Evolutionary conservation across 2,888 invertebrate species (phyloP), one percentile per base, ranked within the genome.

Genomic region (Willowsia nigromaculata): DNA sequence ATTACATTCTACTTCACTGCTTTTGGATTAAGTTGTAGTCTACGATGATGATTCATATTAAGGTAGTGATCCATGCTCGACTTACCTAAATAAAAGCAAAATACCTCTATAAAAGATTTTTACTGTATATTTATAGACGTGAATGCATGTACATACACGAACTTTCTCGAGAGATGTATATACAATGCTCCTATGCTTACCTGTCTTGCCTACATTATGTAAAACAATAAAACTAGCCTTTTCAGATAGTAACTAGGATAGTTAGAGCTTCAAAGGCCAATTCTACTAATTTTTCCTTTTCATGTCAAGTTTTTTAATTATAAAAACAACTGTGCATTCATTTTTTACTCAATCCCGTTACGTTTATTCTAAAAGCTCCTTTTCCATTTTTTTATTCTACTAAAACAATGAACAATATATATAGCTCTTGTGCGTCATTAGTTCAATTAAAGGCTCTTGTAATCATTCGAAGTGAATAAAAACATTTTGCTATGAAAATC

Each of bases 1-100:
- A 65, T 33, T 81, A 62, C 40, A 81, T 81, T 81, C 40, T 81
- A 62, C 59, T 81, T 62, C 43, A 81, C 81, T 81, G 82, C 82
- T 65, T 65, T 76, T 30, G 50, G 76, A 76, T 76, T 47, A 76
- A 76, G 37, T 40, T 56, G 40, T 80, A 56, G 78, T 27, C 1
- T 18, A 59, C 22, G 59, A 59, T 80, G 78, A 59, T 25, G 78
- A 53, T 59, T 59, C 80, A 56, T 56, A 59, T 80, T 30, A 80
- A 43, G 59, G 59, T 59, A 80, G 53, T 33, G 78, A 56, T 56
- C 53, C 80, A 80, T 59, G 78, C 53, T 78, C 40, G 53, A 18
- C 56, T 53, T 22, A 56, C 59, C 25, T 33, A 80, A 80, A 40
- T 59, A 59, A 37, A 33, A 27, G 50, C 33, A 50, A n/a, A 76